Percentiles rank a stretch among this genome's conserved stretches.
Evolutionary conservation across 2,888 invertebrate species (phyloP).

Genomic region (Acleris laterana): DNA sequence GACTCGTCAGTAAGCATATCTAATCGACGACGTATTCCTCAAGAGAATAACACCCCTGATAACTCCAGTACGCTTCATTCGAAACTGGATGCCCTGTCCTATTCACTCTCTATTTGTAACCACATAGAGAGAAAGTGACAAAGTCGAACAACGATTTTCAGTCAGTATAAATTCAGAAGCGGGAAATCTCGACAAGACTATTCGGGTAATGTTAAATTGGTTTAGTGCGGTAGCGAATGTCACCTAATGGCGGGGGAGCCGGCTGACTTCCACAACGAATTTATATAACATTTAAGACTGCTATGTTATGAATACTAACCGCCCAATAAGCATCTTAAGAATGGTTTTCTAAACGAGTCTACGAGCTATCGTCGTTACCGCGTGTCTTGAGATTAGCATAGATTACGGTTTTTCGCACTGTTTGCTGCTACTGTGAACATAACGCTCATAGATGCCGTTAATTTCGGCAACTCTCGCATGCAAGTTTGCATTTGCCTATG

Average conservation of each 20-base stretch:
- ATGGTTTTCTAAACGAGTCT: not conserved
- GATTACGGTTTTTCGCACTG: not conserved
- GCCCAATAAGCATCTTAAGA: conserved; percentile 13
- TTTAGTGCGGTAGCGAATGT: conserved; percentile 26
- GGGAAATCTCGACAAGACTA: not conserved
- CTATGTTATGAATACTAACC: conserved; percentile 39
- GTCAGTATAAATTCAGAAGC: not conserved
- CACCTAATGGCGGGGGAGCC: conserved; percentile 28
- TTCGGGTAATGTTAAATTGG: conserved; percentile 21
- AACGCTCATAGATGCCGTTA: no score
- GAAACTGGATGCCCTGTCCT: not conserved
- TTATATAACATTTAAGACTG: conserved; percentile 36
- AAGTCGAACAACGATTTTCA: no score
- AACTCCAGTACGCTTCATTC: not conserved
- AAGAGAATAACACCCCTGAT: no score
- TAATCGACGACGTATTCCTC: no score
- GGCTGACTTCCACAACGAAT: conserved; percentile 35
- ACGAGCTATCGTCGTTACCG: not conserved
- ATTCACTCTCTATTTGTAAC: not conserved
- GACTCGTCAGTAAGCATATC: no score
- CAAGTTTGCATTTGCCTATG: no score
- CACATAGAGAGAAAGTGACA: no score
- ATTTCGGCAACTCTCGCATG: no score
- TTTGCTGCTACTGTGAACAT: not conserved
- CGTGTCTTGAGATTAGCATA: conserved; percentile 9